Evolutionary conservation across 2,888 invertebrate genomes (phyloP).

Genomic region (Heliconius aoede): DNA sequence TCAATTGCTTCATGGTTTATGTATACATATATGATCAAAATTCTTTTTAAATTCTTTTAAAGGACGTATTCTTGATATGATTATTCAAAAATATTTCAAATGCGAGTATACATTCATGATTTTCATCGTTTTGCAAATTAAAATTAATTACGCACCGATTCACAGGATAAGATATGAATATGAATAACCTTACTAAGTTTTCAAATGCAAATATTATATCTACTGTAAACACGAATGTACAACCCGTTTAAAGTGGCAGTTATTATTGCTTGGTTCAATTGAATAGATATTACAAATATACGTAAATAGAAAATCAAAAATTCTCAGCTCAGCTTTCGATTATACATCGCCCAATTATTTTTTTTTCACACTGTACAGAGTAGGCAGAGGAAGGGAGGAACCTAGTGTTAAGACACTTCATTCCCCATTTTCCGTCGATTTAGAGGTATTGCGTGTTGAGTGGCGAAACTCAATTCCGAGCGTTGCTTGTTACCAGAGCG

Average conservation of each 20-base stretch:
- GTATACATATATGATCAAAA: background rate
- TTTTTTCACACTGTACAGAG: background rate
- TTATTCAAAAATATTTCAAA: background rate
- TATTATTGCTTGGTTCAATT: slow-evolving; percentile 2
- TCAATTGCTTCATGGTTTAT: background rate
- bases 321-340: background rate
- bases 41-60: background rate
- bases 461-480: no score
- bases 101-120: background rate
- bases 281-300: background rate
- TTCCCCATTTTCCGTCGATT: no score
- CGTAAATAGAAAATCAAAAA: background rate
- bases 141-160: slow-evolving; percentile 25
- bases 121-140: slow-evolving; percentile 26
- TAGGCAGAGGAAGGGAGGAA: no score
- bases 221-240: slow-evolving; percentile 17
- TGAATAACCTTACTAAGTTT: slow-evolving; percentile 22
- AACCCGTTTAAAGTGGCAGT: slow-evolving; percentile 6
- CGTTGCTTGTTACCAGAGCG: no score
- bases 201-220: slow-evolving; percentile 21
- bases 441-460: no score
- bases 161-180: slow-evolving; percentile 31
- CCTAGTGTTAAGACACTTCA: no score
- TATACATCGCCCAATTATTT: background rate
- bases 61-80: background rate